A percentile compares a stretch with the other conserved stretches of the same genome.
These are phyloP conservation scores for Amblyjoppa proteus DNA, from an alignment of 2,888 invertebrate species.

Conservation along the genomic window DNA sequence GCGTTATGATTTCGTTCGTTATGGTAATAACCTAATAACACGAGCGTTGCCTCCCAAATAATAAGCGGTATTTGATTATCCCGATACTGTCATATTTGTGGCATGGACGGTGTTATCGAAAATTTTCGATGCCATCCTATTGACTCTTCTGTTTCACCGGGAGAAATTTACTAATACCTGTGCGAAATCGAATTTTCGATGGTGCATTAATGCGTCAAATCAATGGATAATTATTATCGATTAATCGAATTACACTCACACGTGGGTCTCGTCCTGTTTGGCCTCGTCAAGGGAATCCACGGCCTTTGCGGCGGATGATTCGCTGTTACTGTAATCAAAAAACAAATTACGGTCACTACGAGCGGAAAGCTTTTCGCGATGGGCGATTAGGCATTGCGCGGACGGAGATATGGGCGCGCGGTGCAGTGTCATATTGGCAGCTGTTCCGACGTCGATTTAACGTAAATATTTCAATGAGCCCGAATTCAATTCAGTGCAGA, in stretches of 20 bases:
- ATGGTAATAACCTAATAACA: neutral
- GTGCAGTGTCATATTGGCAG: neutral
- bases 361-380: neutral
- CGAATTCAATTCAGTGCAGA: neutral
- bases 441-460: neutral
- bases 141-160: neutral
- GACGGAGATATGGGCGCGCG: no score
- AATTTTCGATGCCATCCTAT: conserved; percentile 1
- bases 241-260: conserved; percentile 89
- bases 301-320: conserved; percentile 96
- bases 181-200: neutral
- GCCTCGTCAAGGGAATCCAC: conserved; percentile 97
- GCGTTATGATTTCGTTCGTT: conserved; percentile 2
- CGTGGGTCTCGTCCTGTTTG: conserved; percentile 94
- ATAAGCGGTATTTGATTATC: conserved; percentile 12
- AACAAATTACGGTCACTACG: conserved; percentile 57
- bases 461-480: neutral
- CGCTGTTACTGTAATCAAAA: conserved; percentile 92
- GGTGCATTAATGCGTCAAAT: conserved; percentile 19
- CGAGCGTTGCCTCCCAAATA: conserved; percentile 1
- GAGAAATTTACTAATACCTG: neutral
- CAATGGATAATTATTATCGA: conserved; percentile 29
- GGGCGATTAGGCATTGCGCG: neutral
- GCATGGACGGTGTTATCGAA: neutral
- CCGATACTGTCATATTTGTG: neutral